phyloP scores from a whole-genome alignment of 2,797 vertebrate species.

The Columba guinea region DNA sequence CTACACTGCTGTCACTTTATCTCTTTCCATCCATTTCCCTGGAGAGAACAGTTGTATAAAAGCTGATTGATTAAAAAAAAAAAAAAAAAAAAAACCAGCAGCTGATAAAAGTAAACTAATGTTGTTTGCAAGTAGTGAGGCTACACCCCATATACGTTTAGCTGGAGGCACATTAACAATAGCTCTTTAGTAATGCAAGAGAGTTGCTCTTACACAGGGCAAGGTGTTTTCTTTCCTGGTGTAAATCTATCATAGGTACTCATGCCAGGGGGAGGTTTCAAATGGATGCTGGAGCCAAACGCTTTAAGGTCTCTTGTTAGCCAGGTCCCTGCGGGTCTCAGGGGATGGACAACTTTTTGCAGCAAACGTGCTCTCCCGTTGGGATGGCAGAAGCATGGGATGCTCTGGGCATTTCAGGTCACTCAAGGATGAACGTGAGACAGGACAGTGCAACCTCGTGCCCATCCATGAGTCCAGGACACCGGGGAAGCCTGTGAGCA shows the following conservation, averaged over 20 bases:
- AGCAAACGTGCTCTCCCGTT: not conserved
- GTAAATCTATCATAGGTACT: not conserved
- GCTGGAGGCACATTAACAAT: constrained; percentile 1
- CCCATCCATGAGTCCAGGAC: not conserved
- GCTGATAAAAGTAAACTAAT: constrained; percentile 2
- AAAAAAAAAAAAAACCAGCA: not conserved
- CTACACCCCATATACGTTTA: not conserved
- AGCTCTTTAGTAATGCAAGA: not conserved
- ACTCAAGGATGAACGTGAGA: not conserved
- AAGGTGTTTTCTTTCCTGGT: not conserved
- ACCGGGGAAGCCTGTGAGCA: not conserved
- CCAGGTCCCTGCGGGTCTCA: not conserved
- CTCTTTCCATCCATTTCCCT: constrained; percentile 29
- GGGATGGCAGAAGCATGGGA: not conserved
- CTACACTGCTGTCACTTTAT: constrained; percentile 24
- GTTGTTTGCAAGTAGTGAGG: not conserved
- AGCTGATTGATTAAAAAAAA: constrained; percentile 30
- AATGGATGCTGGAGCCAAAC: not conserved
- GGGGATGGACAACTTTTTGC: not conserved
- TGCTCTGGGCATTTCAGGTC: not conserved
- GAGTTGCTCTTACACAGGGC: not conserved
- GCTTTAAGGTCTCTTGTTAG: not conserved
- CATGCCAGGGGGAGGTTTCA: not conserved
- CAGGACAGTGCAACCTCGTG: not conserved
- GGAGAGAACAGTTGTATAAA: constrained; percentile 13